Evolutionary conservation across 2,797 vertebrate species (phyloP), one percentile per base, ranked within the genome.

Genomic region (Anguilla megastoma): DNA sequence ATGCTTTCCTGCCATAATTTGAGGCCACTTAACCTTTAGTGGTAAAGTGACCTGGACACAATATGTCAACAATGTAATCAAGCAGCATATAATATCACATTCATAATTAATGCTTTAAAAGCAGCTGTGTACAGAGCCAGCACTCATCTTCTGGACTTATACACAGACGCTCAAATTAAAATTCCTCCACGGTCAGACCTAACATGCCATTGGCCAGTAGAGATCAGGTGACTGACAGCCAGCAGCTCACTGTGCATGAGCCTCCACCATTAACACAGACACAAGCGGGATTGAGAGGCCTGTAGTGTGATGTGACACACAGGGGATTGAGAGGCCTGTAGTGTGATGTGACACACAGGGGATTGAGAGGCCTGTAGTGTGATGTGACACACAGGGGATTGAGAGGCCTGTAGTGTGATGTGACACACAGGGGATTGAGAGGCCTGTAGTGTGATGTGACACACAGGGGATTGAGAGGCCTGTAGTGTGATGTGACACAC

Each of bases 111-210:
- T 84, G 27, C 36, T 71, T 48, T 8, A 56, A 54, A 24, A 41
- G 30, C 5, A 5, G n/a, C 1, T 84, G 63, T 85, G 56, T 85
- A 41, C 10, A 74, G 50, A 74, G 83, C 33, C 10, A 48, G 52
- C 30, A n/a, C 60, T 21, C 45, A 50, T 88, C 66, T 66, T 36
- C 50, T 18, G 52, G 63, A 48, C 58, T 71, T 56, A 88, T 58
- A 58, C 76, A 36, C 9, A 41, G 60, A 36, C n/a, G 82, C 36
- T 27, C 69, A 21, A 66, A 36, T 87, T 21, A 82, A 60, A 82
- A 79, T 63, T 56, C 50, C 66, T 84, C 63, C 30, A 54, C 48
- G 36, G 36, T 41, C 36, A 88, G 63, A 54, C 45, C 66, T 33
- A 84, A 30, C 83, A 58, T 84, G 66, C 60, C 41, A 84, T 84